phyloP scores from a whole-genome alignment of 2,888 invertebrate genomes.

The Amphipoea oculea region DNA sequence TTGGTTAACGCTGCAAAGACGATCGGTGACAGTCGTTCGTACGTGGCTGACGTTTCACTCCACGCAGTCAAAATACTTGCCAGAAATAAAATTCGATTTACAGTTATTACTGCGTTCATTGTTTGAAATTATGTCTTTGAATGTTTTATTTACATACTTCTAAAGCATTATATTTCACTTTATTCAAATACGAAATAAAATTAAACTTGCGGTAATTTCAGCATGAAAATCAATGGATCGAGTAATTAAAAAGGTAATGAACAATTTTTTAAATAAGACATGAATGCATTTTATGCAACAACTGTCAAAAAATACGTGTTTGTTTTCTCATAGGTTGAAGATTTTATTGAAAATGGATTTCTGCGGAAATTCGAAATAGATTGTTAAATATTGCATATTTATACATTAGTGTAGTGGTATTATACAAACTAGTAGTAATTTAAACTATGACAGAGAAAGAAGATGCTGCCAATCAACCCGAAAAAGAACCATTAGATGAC shows the following conservation, averaged over 20 bases:
- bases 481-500: constrained; percentile 86
- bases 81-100: constrained; percentile 60
- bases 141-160: background rate
- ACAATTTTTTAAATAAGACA: background rate
- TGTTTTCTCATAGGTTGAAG: constrained; percentile 73
- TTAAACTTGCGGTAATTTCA: background rate
- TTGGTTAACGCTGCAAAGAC: constrained; percentile 56
- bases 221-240: background rate
- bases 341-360: constrained; percentile 71
- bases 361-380: constrained; percentile 65
- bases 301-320: constrained; percentile 76
- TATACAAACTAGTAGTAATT: constrained; percentile 63
- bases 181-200: background rate
- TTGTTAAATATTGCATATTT: constrained; percentile 39
- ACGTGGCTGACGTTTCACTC: constrained; percentile 91
- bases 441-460: constrained; percentile 89
- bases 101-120: constrained; percentile 37
- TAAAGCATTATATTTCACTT: background rate
- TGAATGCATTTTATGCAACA: constrained; percentile 52
- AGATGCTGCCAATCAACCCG: constrained; percentile 84
- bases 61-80: constrained; percentile 86
- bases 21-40: constrained; percentile 78
- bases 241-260: background rate
- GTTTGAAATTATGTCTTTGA: background rate
- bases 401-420: constrained; percentile 58